A percentile compares a stretch with the other conserved stretches of the same genome.
These are phyloP conservation scores for Hemibagrus guttatus DNA, from an alignment of 2,797 vertebrate genomes.

Conservation along the genomic window DNA sequence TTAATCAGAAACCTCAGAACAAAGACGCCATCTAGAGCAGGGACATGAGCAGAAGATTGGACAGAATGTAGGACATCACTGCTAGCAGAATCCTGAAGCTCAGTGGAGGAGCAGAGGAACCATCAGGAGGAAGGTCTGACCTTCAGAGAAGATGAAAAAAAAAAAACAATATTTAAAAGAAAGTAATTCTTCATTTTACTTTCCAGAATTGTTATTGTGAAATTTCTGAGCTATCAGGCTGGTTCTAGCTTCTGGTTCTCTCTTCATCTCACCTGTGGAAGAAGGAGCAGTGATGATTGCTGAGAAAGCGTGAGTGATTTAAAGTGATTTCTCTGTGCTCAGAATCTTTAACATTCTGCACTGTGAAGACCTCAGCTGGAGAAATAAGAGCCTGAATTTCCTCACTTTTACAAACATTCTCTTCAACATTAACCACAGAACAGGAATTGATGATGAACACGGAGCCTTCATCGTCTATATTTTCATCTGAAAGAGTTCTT, in stretches of 20 bases:
- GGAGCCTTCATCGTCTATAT: fast-evolving
- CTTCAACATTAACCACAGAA: constrained; percentile 32
- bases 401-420: not conserved
- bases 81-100: not conserved
- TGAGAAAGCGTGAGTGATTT: not conserved
- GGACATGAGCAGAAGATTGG: not conserved
- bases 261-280: constrained; percentile 31
- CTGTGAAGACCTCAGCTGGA: constrained; percentile 46
- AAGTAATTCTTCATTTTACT: not conserved
- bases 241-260: not conserved
- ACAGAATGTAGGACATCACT: not conserved
- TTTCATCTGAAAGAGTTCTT: not conserved
- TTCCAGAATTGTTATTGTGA: not conserved
- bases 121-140: not conserved
- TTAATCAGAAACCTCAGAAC: not conserved
- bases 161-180: not conserved
- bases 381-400: constrained; percentile 18
- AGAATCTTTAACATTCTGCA: not conserved
- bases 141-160: not conserved
- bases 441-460: constrained; percentile 48
- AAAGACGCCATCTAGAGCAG: not conserved
- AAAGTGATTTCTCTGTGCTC: constrained; percentile 16
- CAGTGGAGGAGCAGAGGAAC: constrained; percentile 6
- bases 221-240: not conserved
- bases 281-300: constrained; percentile 9